Evolutionary conservation across 1,140 invertebrate species (phyloP).

Genomic region (Trachelipus rathkii): DNA sequence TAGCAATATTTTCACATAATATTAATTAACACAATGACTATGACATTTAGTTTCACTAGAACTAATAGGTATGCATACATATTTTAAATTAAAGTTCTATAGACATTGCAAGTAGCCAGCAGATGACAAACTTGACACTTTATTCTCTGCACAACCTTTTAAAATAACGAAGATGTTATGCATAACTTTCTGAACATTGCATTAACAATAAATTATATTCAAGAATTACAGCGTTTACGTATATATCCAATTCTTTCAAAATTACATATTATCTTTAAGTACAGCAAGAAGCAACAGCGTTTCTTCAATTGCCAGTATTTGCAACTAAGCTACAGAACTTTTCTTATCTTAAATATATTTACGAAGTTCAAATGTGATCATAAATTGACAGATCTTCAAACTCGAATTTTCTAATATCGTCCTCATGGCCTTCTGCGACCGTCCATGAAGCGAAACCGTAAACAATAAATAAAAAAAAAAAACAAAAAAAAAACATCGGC

Average conservation of each 20-base stretch:
- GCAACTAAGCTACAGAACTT: not conserved
- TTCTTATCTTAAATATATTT: conserved; percentile 2
- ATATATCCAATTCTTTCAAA: not conserved
- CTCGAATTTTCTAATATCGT: conserved; percentile 4
- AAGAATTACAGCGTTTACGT: not conserved
- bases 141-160: not conserved
- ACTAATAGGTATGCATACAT: too few species aligned
- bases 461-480: too few species aligned
- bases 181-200: not conserved
- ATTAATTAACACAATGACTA: too few species aligned
- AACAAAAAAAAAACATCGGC: not conserved
- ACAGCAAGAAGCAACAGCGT: not conserved
- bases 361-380: not conserved
- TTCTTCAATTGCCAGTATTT: not conserved
- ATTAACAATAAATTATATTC: not conserved
- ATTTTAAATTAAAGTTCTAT: not conserved
- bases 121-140: not conserved
- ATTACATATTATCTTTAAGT: not conserved
- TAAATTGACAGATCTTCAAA: not conserved
- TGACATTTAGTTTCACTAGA: too few species aligned
- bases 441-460: not conserved
- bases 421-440: not conserved
- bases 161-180: not conserved
- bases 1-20: too few species aligned
- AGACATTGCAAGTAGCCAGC: conserved; percentile 1